phyloP scores from a whole-genome alignment of 2,888 invertebrate genomes.

The Orthosia cruda region DNA sequence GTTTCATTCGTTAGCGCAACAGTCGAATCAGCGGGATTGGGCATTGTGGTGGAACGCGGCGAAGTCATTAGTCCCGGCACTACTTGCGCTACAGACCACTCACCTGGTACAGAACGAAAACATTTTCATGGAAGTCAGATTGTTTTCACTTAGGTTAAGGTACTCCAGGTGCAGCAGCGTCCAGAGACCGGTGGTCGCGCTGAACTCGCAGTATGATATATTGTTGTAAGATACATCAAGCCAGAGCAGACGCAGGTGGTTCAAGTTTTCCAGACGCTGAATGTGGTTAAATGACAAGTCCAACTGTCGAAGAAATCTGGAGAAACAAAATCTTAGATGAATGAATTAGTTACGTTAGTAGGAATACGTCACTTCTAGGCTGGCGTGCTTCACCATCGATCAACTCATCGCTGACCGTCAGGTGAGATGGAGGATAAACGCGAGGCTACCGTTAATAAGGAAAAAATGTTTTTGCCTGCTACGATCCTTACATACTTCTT shows the following conservation, averaged over 20 bases:
- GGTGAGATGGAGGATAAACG: too few relatives aligned
- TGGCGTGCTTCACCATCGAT: too few relatives aligned
- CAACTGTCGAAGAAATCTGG: constrained; percentile 91
- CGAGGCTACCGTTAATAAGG: too few relatives aligned
- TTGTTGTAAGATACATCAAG: constrained; percentile 91
- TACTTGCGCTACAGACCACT: constrained; percentile 29
- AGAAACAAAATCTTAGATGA: constrained; percentile 32
- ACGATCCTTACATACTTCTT: too few relatives aligned
- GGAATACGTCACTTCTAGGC: not conserved
- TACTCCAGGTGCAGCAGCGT: constrained; percentile 90
- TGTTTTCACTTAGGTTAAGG: constrained; percentile 91
- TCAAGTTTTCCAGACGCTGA: constrained; percentile 91
- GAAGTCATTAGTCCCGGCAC: constrained; percentile 44
- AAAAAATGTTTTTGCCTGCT: too few relatives aligned
- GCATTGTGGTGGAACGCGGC: constrained; percentile 48
- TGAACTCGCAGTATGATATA: constrained; percentile 87
- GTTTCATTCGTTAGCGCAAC: constrained; percentile 63
- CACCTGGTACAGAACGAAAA: constrained; percentile 88
- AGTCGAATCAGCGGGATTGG: constrained; percentile 62
- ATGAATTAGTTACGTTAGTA: not conserved
- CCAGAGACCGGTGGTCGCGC: constrained; percentile 85
- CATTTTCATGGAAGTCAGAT: constrained; percentile 89
- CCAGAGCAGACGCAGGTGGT: constrained; percentile 89
- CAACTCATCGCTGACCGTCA: too few relatives aligned
- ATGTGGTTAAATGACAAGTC: constrained; percentile 93